Percentiles rank a stretch among this genome's conserved stretches.
These are phyloP conservation scores for Asobara japonica DNA, from an alignment of 1,140 invertebrate species.

Conservation along the genomic window DNA sequence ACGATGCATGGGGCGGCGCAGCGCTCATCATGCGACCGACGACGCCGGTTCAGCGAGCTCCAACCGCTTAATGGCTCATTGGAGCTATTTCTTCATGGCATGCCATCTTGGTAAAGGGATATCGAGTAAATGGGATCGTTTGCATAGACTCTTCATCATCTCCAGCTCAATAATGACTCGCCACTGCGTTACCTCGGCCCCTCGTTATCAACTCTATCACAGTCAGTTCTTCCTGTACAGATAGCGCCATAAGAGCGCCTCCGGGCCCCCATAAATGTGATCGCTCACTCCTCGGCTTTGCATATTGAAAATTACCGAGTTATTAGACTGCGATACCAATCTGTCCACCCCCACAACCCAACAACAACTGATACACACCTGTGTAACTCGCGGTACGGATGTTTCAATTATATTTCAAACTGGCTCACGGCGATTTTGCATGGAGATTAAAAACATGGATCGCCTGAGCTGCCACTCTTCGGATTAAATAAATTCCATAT, in stretches of 20 bases:
- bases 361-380: constrained; percentile 36
- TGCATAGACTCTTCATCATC: neutral
- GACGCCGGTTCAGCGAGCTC: too few species aligned
- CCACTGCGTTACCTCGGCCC: neutral
- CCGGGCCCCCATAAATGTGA: neutral
- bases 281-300: neutral
- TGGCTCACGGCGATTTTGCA: constrained; percentile 43
- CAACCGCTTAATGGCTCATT: too few species aligned
- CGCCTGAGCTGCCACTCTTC: neutral
- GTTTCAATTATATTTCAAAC: constrained; percentile 55
- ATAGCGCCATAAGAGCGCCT: neutral
- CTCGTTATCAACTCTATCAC: constrained; percentile 32
- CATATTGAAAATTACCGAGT: constrained; percentile 44
- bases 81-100: too few species aligned
- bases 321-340: constrained; percentile 52
- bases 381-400: constrained; percentile 34
- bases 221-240: neutral
- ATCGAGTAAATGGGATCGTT: too few species aligned
- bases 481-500: constrained; percentile 23
- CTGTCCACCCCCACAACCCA: constrained; percentile 33
- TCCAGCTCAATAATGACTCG: neutral
- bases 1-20: too few species aligned
- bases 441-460: constrained; percentile 39
- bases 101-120: too few species aligned
- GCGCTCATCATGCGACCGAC: too few species aligned